phyloP scores from a whole-genome alignment of 2,113 vertebrate species.

The Megaceryle torquata region DNA sequence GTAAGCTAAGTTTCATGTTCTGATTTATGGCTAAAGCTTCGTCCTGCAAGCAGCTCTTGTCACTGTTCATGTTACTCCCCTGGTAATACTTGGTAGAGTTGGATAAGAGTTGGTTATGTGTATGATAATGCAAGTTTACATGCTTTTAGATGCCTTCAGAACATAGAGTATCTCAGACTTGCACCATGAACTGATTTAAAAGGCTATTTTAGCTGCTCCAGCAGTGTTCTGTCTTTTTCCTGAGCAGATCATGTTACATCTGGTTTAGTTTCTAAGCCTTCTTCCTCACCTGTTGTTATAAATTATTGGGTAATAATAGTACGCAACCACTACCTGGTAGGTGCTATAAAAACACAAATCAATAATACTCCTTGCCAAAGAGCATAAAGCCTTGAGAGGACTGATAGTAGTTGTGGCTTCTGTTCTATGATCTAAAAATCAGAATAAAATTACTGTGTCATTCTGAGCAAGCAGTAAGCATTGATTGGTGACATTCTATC shows the following conservation, averaged over 20 bases:
- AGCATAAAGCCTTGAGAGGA: background rate
- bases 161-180: background rate
- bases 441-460: slow-evolving; percentile 8
- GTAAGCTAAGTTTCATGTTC: background rate
- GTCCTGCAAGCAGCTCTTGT: background rate
- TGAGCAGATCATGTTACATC: background rate
- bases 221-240: background rate
- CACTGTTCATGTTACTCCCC: background rate
- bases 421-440: background rate
- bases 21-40: background rate
- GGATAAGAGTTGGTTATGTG: background rate
- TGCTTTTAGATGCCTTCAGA: background rate
- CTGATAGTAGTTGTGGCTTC: background rate
- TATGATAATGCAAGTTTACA: background rate
- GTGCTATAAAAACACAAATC: background rate
- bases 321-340: background rate
- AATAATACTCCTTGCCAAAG: background rate
- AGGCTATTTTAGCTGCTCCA: background rate
- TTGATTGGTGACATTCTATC: background rate
- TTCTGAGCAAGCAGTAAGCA: slow-evolving; percentile 24
- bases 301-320: background rate
- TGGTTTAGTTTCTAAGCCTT: background rate
- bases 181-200: background rate
- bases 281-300: slow-evolving; percentile 1
- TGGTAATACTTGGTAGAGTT: background rate